Evolutionary conservation across 2,888 invertebrate genomes (phyloP), one percentile per base, ranked within the genome.

Genomic region (Euspilapteryx auroguttella): DNA sequence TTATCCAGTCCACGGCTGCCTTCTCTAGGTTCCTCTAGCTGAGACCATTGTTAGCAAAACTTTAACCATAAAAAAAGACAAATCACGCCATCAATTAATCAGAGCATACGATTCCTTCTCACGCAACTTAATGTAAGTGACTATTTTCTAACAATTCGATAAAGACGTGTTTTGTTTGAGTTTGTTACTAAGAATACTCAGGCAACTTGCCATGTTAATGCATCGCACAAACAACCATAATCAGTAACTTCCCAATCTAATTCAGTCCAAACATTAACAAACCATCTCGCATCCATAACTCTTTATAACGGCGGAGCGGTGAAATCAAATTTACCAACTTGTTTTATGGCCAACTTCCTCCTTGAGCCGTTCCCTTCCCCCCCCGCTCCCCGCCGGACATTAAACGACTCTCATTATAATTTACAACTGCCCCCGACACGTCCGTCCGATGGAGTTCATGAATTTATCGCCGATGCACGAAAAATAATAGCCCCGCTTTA

Each of bases 351-450:
- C 51, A 41, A 55, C 61, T 63, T 69, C 66, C 65, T 64, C 59
- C 55, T 64, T 58, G 43, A 50, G 58, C 40, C 35, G 45, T 44
- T 42, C 34, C 39, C 29, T 36, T 36, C 37, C 14, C 21, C 11
- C 23, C 15, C 24, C 21, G 23, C 22, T 24, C 24, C 25, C 32
- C 23, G 25, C 28, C 48, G 47, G 47, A 50, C 55, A 54, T 62
- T 61, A 64, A 61, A 55, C 55, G 50, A 43, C 59, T 53, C 65
- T 68, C 68, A 69, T 65, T 68, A 73, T 68, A 69, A 71, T 71
- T 69, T 69, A 71, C 57, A 54, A 44, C 53, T 45, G 51, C 48
- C 53, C 49, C 48, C 57, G 47, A 5, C 5, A 5, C 17, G 17
- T 17, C 4, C 53, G 57, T 51, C 58, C 59, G 58, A 58, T 54